A percentile compares a stretch with the other conserved stretches of the same genome.
These are phyloP conservation scores for Ianthella basta DNA, from an alignment of 37 sponge, comb jelly and placozoan genomes.

Conservation along the genomic window DNA sequence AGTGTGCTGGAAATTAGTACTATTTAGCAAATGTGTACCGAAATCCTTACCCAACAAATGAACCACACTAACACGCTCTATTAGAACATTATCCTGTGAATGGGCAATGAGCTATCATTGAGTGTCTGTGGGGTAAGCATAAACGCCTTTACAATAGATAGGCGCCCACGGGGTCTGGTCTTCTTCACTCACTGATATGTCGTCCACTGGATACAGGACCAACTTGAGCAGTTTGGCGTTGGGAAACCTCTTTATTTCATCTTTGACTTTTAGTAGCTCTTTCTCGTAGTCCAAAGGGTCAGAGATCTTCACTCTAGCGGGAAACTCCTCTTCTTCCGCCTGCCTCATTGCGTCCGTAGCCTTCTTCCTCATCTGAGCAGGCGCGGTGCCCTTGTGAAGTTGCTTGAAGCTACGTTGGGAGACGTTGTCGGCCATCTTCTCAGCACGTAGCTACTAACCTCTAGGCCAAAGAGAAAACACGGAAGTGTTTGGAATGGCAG, in stretches of 20 bases:
- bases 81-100: too few species aligned
- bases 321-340: background rate
- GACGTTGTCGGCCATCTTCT: too few species aligned
- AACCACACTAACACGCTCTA: too few species aligned
- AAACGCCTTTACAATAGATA: background rate
- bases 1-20: too few species aligned
- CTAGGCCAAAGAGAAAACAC: too few species aligned
- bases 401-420: conserved; percentile 14
- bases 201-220: conserved; percentile 69
- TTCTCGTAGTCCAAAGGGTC: conserved; percentile 80
- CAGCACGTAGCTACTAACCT: too few species aligned
- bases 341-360: background rate
- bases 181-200: conserved; percentile 53
- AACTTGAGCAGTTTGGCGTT: conserved; percentile 52
- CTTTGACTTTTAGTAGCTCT: conserved; percentile 53
- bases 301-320: conserved; percentile 19
- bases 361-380: conserved; percentile 10
- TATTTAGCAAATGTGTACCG: too few species aligned
- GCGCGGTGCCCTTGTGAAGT: background rate
- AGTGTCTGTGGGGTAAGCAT: too few species aligned
- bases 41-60: too few species aligned
- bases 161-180: background rate
- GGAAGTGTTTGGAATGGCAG: too few species aligned
- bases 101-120: too few species aligned
- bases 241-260: conserved; percentile 40